Evolutionary conservation across 37 sponge, comb jelly and placozoan genomes (phyloP).

Genomic region (Dysidea cf. avara): DNA sequence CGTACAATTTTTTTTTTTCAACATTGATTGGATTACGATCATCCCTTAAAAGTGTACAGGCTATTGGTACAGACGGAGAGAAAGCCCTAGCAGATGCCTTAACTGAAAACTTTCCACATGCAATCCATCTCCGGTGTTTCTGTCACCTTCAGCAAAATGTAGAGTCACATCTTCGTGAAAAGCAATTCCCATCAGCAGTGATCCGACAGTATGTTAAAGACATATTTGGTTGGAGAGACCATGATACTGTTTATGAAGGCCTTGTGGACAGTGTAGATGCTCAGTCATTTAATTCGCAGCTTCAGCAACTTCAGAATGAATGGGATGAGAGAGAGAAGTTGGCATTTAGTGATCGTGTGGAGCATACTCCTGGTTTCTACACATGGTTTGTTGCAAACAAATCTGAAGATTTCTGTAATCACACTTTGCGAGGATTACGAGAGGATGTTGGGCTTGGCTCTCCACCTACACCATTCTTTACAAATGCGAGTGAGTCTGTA

Average conservation of each 20-base stretch:
- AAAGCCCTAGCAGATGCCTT: constrained; percentile 4
- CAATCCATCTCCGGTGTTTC: constrained; percentile 25
- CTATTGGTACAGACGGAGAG: constrained; percentile 27
- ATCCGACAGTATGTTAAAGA: constrained; percentile 7
- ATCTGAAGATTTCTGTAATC: constrained; percentile 14
- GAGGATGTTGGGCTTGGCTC: constrained; percentile 29
- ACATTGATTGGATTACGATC: constrained; percentile 8
- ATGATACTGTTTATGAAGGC: constrained; percentile 12
- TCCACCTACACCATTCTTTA: constrained; percentile 8
- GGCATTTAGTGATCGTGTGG: neutral
- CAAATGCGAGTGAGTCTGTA: constrained; percentile 20
- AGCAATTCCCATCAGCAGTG: neutral
- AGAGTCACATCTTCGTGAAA: neutral
- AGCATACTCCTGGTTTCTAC: neutral
- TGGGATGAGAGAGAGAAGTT: constrained; percentile 18
- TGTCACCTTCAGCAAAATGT: constrained; percentile 29
- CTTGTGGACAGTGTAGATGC: constrained; percentile 5
- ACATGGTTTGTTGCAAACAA: neutral
- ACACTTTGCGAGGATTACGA: neutral
- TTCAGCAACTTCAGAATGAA: neutral
- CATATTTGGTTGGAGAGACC: constrained; percentile 13
- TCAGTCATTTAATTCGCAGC: neutral
- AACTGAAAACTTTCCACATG: constrained; percentile 4
- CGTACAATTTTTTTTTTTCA: constrained; percentile 25
- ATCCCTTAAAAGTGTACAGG: constrained; percentile 5